phyloP scores from a whole-genome alignment of 2,797 vertebrate species.

The Gobionotothen gibberifrons region DNA sequence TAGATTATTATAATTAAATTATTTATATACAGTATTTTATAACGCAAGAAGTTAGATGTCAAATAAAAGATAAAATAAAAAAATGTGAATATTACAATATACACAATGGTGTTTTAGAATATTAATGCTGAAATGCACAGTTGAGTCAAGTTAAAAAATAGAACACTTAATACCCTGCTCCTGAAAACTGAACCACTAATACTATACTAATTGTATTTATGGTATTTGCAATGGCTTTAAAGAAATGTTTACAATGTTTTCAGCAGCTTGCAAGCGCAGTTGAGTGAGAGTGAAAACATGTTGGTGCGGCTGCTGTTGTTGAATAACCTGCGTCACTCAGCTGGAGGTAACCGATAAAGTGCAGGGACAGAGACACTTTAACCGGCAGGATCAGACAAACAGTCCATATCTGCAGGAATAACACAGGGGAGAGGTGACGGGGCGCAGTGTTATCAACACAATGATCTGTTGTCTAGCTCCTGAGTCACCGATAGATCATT shows the following conservation, averaged over 20 bases:
- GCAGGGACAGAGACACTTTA: slow-evolving; percentile 24
- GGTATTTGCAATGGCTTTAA: not conserved
- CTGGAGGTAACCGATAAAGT: not conserved
- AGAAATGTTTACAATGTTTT: not conserved
- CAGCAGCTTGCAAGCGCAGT: not conserved
- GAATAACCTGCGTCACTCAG: slow-evolving; percentile 24
- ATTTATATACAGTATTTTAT: too few species aligned
- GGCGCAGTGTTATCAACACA: not conserved
- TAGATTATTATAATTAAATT: too few species aligned
- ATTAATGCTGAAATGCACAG: too few species aligned
- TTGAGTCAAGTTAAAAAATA: too few species aligned
- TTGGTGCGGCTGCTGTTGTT: not conserved
- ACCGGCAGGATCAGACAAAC: slow-evolving; percentile 33
- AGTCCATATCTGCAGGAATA: not conserved
- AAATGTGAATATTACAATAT: too few species aligned
- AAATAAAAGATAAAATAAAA: too few species aligned
- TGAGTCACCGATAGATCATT: not conserved
- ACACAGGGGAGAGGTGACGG: slow-evolving; percentile 34
- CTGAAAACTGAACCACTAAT: too few species aligned
- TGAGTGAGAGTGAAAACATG: slow-evolving; percentile 27
- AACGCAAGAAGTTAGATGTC: too few species aligned
- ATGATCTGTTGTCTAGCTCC: not conserved
- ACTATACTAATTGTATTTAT: too few species aligned
- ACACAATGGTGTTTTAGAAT: too few species aligned
- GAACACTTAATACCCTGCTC: too few species aligned